Conservation (phyloP, 2,888 invertebrate genomes). For the Agrochola lychnidis region DNA sequence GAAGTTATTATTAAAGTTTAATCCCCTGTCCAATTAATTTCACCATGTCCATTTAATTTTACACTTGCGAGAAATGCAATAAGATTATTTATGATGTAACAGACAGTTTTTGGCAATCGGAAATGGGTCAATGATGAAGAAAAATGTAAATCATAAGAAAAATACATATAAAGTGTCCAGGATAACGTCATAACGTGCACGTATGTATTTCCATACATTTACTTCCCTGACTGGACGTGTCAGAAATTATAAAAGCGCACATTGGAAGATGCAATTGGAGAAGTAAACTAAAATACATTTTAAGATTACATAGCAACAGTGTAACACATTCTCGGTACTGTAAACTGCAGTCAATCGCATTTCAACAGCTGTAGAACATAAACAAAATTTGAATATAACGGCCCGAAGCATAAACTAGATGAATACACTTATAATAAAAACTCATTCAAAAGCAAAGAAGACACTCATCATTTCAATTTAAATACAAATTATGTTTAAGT, state of each 20-base stretch:
- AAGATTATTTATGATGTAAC: constrained; percentile 9
- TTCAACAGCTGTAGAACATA: constrained; percentile 32
- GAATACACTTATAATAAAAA: constrained; percentile 36
- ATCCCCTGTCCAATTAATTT: constrained; percentile 21
- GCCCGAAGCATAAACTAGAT: constrained; percentile 21
- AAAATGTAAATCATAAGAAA: not conserved
- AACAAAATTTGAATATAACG: constrained; percentile 42
- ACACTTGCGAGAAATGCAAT: constrained; percentile 17
- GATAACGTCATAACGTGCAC: too few species aligned
- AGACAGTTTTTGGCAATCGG: constrained; percentile 2
- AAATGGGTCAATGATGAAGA: not conserved
- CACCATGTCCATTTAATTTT: constrained; percentile 15
- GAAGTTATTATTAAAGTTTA: constrained; percentile 13
- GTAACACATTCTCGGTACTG: constrained; percentile 16
- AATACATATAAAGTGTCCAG: too few species aligned
- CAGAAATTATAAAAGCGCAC: too few species aligned
- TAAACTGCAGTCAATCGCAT: constrained; percentile 18
- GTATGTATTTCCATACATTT: too few species aligned
- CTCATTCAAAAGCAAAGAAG: constrained; percentile 34
- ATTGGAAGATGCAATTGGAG: not conserved
- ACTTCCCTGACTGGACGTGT: too few species aligned
- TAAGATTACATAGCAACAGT: not conserved
- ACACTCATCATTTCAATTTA: constrained; percentile 53
- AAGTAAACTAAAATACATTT: not conserved
- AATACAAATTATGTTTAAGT: constrained; percentile 59